Evolutionary conservation across 2,113 vertebrate species (phyloP), one percentile per base, ranked within the genome.

Genomic region (Hoplias malabaricus): DNA sequence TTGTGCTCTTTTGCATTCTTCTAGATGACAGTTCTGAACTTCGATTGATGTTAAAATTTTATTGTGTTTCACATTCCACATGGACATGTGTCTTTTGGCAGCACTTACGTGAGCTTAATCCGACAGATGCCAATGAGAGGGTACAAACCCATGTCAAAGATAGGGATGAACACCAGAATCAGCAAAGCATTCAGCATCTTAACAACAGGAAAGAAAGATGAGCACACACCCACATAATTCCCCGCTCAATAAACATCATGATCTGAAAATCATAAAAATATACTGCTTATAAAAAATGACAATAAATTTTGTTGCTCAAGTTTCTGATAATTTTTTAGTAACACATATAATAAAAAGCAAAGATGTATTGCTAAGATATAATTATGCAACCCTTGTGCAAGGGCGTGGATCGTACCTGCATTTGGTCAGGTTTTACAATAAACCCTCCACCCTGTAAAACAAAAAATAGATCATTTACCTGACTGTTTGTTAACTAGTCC

Each of bases 141-240:
- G 83, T 99, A 99, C 69, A 99, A 83, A 34, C 94, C 87, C 87
- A 98, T 88, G 86, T 99, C 98, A 90, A 99, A 99, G 84, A 98
- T 67, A 6, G 97, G 97, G 74, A 98, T 92, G 77, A 98, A 96
- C 82, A 97, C 33, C 78, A 99, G 94, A 85, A 99, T 98, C 90
- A 99, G 88, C 87, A 99, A 87, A 75, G 98, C 93, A 66, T 99
- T 99, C 89, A 99, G 84, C 84, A 97, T 95, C 98, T 99, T 19
- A 63, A 82, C 54, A 56, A 75, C 11, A 66, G 34, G 50, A 70
- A 73, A 36, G 14, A 34, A 27, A 48, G n/a, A 50, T 36, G 0
- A 65, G 25, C 2, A 16, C 0, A 1, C 34, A 2, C 66, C n/a
- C 59, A 81, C 31, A 77, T 59, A 4, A 78, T 84, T 73, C 85